Evolutionary conservation across 2,888 invertebrate genomes (phyloP), one percentile per base, ranked within the genome.

Genomic region (Halocaridina rubra): DNA sequence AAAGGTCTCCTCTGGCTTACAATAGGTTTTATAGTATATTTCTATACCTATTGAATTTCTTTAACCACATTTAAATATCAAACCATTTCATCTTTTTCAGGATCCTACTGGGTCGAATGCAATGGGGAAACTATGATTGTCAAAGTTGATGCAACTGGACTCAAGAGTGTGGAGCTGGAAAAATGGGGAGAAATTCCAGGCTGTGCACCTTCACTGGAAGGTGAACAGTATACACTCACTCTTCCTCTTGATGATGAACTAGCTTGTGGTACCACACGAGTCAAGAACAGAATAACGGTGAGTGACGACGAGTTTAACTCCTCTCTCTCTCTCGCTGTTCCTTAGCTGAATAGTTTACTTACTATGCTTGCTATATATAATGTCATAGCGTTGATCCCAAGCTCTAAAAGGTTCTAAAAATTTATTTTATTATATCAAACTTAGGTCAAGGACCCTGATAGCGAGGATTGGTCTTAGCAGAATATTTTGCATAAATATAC

Each of bases 251-350:
- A 72, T 46, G 81, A 80, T 16, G 74, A 77, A 61, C 33, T 84
- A 5, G 77, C 81, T 8, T 87, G 87, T 24, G 87, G 87, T 59
- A 87, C 84, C 27, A 87, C 84, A 19, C 80, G 84, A 16, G 81
- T 87, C 77, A 87, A 78, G 46, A 86, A 86, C 33, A 86, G 75
- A 22, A 53, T 81, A 4, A 84, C 86, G 75, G 86, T 86, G 33
- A 84, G 86, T 3, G n/a, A 30, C 32, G n/a, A n/a, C n/a, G n/a
- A n/a, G 30, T 13, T 32, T 39, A 32, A 24, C 16, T 5, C 27
- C 27, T 22, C 8, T 67, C n/a, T 19, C 67, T 5, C 24, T 2
- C 24, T 22, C 24, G 5, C 24, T 4, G 30, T 0, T 7, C n/a
- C 3, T 30, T 22, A 13, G n/a, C 59, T 59, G 5, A n/a, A 8